These are phyloP conservation scores for Pituophis catenifer DNA, from an alignment of 2,113 vertebrate genomes.

Conservation along the genomic window DNA sequence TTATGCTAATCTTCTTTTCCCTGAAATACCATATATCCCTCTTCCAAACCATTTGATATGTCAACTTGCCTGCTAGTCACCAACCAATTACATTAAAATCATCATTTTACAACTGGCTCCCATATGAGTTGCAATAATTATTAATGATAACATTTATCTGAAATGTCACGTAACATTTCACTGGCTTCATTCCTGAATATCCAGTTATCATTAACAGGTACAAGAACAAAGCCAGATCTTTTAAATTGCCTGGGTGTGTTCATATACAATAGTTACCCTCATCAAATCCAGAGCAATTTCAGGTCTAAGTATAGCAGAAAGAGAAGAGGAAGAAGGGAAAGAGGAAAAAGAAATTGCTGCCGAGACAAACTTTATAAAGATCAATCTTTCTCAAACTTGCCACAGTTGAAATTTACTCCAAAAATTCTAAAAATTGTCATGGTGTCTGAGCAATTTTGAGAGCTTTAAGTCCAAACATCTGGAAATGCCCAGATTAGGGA, in stretches of 20 bases:
- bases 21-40: neutral
- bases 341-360: neutral
- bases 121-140: neutral
- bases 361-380: neutral
- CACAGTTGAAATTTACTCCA: neutral
- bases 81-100: neutral
- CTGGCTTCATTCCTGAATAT: neutral
- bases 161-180: neutral
- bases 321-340: neutral
- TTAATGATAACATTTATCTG: neutral
- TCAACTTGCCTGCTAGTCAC: neutral
- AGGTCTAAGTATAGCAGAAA: neutral
- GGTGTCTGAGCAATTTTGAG: neutral
- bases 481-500: neutral
- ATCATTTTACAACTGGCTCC: neutral
- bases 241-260: neutral
- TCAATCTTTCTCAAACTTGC: neutral
- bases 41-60: neutral
- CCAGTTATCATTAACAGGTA: neutral
- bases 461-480: neutral
- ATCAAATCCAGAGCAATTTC: neutral
- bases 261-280: neutral
- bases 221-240: neutral
- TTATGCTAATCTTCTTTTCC: neutral
- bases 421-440: neutral